Evolutionary conservation across 2,113 vertebrate species (phyloP), one percentile per base, ranked within the genome.

Genomic region (Xiphophorus maculatus): DNA sequence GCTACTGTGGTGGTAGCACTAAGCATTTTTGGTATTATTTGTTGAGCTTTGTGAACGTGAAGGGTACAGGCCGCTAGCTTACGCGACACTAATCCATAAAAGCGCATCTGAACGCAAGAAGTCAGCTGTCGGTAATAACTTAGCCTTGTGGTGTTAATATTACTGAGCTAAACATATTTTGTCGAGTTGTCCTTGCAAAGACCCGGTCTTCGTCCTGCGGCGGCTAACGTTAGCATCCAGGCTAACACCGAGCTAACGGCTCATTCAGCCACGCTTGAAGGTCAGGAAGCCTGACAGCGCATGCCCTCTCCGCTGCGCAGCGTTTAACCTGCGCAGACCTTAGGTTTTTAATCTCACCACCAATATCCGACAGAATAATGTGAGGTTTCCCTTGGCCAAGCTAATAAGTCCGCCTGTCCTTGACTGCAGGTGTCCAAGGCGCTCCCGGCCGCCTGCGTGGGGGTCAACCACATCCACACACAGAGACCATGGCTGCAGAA

Each of bases 401-500:
- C 3, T 3, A 7, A 12, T 22, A 30, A 69, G 61, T 58, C 54
- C 42, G 12, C 33, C 15, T 79, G 51, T 70, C 54, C 14, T 63
- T 89, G 13, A 71, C 66, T 66, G 17, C 77, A 99, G 98, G 90
- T 98, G 79, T 96, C 96, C 83, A 97, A 96, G 93, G 94, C 96
- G 66, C 74, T 98, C 22, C 96, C 95, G 63, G 95, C 96, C 68
- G 96, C 95, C 3, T 99, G 97, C 84, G 86, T 98, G 82, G 97
- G 96, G 77, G 91, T 95, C 86, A 96, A 95, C 88, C 97, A 97
- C 87, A 92, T 99, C 88, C 97, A 98, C 92, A 95, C 93, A 35
- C 94, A 95, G 66, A 94, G 94, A 84, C 85, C 92, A 79, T 85
- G 82, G 84, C 94, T 96, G 87, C 96, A 97, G 93, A 99, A 98